phyloP scores from a whole-genome alignment of 2,797 vertebrate genomes.

The Nasua narica region DNA sequence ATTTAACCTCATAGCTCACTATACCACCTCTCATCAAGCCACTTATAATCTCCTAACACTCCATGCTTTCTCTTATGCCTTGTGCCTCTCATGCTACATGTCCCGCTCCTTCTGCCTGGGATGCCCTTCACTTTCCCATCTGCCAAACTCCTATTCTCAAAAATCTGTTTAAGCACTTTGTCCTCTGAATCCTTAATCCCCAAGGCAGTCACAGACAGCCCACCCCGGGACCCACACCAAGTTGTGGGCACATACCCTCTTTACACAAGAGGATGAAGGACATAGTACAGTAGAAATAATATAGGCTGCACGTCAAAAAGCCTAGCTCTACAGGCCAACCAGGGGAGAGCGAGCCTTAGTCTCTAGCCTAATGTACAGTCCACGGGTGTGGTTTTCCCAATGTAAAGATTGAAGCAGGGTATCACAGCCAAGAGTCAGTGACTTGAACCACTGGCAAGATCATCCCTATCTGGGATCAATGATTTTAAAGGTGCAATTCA shows the following conservation, averaged over 20 bases:
- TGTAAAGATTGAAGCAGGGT: neutral
- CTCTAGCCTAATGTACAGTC: neutral
- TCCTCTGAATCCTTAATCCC: neutral
- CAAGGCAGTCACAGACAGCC: neutral
- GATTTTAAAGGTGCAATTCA: neutral
- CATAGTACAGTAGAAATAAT: neutral
- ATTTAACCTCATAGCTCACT: neutral
- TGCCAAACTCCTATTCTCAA: slow-evolving; percentile 3
- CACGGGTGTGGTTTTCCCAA: neutral
- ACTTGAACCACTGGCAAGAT: neutral
- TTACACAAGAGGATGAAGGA: neutral
- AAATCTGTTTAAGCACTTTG: neutral
- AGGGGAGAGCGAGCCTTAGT: neutral
- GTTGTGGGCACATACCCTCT: neutral
- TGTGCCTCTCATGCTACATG: neutral
- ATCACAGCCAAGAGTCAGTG: neutral
- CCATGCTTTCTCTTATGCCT: neutral
- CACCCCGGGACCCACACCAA: neutral
- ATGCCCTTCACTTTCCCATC: neutral
- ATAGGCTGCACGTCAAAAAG: neutral
- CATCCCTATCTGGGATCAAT: neutral
- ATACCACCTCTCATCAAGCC: neutral
- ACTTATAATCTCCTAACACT: neutral
- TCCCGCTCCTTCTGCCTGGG: neutral
- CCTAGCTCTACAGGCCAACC: neutral